Evolutionary conservation across 2,888 invertebrate genomes (phyloP).

Genomic region (Rotaria macrura): DNA sequence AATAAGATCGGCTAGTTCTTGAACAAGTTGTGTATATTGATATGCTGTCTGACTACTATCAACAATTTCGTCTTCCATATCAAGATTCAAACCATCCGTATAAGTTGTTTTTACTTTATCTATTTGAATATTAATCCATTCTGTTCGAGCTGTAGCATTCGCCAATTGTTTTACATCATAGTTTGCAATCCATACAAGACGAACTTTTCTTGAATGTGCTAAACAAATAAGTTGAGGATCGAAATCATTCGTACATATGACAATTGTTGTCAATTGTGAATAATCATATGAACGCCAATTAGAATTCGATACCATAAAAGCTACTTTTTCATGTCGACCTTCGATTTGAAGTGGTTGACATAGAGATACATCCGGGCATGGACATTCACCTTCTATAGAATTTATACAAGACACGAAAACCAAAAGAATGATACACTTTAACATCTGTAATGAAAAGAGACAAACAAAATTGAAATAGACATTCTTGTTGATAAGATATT

Average conservation of each 20-base stretch:
- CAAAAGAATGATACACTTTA: not conserved
- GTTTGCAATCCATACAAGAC: slow-evolving; percentile 36
- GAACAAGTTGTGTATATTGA: slow-evolving; percentile 43
- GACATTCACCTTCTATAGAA: not conserved
- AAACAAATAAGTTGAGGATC: slow-evolving; percentile 13
- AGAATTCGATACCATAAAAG: not conserved
- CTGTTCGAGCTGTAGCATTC: slow-evolving; percentile 36
- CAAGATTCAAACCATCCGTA: slow-evolving; percentile 49
- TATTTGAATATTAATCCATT: slow-evolving; percentile 41
- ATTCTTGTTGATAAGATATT: not conserved
- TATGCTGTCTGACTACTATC: slow-evolving; percentile 37
- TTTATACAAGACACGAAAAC: not conserved
- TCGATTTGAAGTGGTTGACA: not conserved
- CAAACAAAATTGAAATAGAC: not conserved
- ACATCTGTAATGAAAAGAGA: not conserved
- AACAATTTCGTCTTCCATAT: slow-evolving; percentile 45
- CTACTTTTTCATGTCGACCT: not conserved
- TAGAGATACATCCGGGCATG: not conserved
- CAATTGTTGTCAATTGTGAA: not conserved
- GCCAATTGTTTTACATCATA: slow-evolving; percentile 38
- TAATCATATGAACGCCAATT: not conserved
- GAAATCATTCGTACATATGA: not conserved
- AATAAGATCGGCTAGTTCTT: slow-evolving; percentile 40
- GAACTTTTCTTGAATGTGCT: not conserved
- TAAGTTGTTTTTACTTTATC: slow-evolving; percentile 38